Conservation (phyloP, 2,113 vertebrate species). For the Gorsachius goisagi region DNA sequence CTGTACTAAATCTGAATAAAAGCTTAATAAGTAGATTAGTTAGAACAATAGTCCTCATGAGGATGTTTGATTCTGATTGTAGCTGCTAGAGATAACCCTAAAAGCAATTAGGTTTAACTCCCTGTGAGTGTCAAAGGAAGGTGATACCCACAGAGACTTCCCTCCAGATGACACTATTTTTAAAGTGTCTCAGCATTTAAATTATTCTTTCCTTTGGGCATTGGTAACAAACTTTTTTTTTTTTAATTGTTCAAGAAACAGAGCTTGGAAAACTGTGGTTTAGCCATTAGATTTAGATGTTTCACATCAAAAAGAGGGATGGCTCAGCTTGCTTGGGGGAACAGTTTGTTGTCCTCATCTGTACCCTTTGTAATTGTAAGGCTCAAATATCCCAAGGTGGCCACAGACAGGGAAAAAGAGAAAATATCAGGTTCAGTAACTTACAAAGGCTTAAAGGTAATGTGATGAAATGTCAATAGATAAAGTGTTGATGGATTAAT, state of each 20-base stretch:
- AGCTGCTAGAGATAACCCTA: slow-evolving; percentile 76
- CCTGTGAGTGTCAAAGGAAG: slow-evolving; percentile 67
- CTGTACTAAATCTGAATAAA: slow-evolving; percentile 75
- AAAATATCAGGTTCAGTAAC: slow-evolving; percentile 4
- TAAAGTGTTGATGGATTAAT: neutral
- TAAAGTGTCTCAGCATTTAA: slow-evolving; percentile 69
- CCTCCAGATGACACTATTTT: slow-evolving; percentile 67
- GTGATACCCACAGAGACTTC: slow-evolving; percentile 60
- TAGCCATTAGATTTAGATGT: slow-evolving; percentile 39
- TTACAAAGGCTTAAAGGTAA: slow-evolving; percentile 18
- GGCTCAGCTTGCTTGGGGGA: slow-evolving; percentile 9
- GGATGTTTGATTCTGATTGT: slow-evolving; percentile 67
- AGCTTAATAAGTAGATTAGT: slow-evolving; percentile 79
- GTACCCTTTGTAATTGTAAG: slow-evolving; percentile 46
- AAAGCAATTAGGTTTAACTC: slow-evolving; percentile 78
- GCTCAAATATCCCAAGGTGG: slow-evolving; percentile 55
- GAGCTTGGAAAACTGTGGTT: slow-evolving; percentile 31
- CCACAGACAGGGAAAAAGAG: slow-evolving; percentile 29
- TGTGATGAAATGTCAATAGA: neutral
- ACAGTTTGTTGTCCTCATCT: slow-evolving; percentile 13
- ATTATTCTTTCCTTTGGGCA: slow-evolving; percentile 67
- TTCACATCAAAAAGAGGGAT: slow-evolving; percentile 54
- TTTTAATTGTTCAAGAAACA: slow-evolving; percentile 43
- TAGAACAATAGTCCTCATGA: slow-evolving; percentile 79
- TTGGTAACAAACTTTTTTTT: slow-evolving; percentile 42